Evolutionary conservation across 2,888 invertebrate genomes (phyloP), one percentile per base, ranked within the genome.

Genomic region (Lissonota sp.): DNA sequence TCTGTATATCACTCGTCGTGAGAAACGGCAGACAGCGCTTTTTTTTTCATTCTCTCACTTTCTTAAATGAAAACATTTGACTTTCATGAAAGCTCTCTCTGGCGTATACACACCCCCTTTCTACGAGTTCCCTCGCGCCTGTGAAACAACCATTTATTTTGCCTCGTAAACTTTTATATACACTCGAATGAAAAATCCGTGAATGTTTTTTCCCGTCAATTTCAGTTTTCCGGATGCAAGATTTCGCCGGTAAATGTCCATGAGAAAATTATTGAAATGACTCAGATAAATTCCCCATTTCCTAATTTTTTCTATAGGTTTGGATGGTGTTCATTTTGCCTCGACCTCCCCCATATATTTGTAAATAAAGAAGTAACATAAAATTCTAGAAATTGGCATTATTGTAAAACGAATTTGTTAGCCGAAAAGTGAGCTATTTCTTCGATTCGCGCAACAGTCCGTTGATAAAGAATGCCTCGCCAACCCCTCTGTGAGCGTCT

Each of bases 381-480:
- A 26, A 55, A 53, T 26, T 26, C 26, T 26, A 53, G 14, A 55
- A 40, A 69, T 69, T 42, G 16, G 7, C 5, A 26, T 26, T 26
- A 26, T 26, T 3, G 26, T 3, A 26, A 26, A 26, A 26, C 39
- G 39, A 39, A 37, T 10, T 14, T 53, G 26, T n/a, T 14, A 7
- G 44, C 26, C 26, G 3, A 26, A 26, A 26, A 26, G 26, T 26
- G 14, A 40, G 51, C 26, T n/a, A 62, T 46, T 39, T 42, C 44
- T 69, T 58, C 49, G 80, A 64, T 53, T 77, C 67, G 73, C 58
- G 80, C 80, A 81, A 81, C 80, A 81, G 80, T 77, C 55, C 80
- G 72, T 69, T 39, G 63, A 53, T 63, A 77, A 77, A 64, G 73
- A 77, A 81, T 58, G 73, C 73, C 77, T 77, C 70, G 73, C 51